Evolutionary conservation across 2,113 vertebrate species (phyloP).

Genomic region (Hemiprocne comata): DNA sequence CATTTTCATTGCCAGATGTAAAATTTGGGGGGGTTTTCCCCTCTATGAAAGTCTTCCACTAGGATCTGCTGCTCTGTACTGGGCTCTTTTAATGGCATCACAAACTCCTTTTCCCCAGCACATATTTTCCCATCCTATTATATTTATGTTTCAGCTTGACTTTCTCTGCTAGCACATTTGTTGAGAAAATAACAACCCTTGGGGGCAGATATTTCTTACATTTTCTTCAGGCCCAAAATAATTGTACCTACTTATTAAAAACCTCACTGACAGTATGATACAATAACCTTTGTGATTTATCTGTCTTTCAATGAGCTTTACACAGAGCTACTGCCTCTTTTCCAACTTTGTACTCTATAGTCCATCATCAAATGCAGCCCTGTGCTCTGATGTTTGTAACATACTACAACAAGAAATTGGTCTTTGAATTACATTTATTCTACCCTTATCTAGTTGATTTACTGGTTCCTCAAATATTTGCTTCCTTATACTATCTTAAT

Average conservation of each 20-base stretch:
- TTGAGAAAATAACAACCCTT: conserved; percentile 35
- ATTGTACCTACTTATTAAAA: conserved; percentile 47
- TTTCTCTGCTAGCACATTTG: conserved; percentile 33
- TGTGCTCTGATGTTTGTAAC: conserved; percentile 39
- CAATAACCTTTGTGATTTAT: conserved; percentile 54
- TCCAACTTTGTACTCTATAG: conserved; percentile 17
- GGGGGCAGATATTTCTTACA: neutral
- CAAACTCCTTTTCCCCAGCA: neutral
- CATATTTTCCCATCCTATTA: neutral
- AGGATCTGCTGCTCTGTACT: neutral
- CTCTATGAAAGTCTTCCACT: neutral
- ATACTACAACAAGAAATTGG: conserved; percentile 37
- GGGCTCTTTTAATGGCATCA: neutral
- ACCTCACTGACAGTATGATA: conserved; percentile 5
- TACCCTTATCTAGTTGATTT: conserved; percentile 46
- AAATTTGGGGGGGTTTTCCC: neutral
- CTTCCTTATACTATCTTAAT: conserved; percentile 54
- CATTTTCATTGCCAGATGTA: neutral
- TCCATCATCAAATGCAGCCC: conserved; percentile 53
- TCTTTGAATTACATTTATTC: conserved; percentile 59
- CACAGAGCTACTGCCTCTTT: conserved; percentile 30
- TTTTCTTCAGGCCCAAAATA: conserved; percentile 27
- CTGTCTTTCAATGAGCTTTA: conserved; percentile 39
- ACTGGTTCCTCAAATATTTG: conserved; percentile 68
- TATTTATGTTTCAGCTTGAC: conserved; percentile 30